Percentiles rank a stretch among this genome's conserved stretches.
Evolutionary conservation across 2,888 invertebrate genomes (phyloP).

Genomic region (Abrostola triplasia): DNA sequence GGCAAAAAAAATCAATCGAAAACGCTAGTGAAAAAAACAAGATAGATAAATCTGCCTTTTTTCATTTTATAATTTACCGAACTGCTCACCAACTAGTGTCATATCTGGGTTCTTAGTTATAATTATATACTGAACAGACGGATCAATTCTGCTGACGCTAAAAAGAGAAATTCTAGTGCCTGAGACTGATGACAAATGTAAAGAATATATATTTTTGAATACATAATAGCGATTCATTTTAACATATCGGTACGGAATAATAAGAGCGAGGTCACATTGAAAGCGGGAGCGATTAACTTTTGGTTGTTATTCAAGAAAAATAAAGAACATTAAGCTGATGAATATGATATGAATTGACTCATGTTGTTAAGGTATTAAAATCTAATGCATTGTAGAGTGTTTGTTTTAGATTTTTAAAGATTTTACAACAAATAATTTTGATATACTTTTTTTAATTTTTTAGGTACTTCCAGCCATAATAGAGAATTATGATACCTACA

Average conservation of each 20-base stretch:
- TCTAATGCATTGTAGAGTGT: no score
- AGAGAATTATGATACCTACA: no score
- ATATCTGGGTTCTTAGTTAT: no score
- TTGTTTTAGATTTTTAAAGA: no score
- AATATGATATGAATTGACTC: conserved; percentile 21
- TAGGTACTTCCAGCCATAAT: no score
- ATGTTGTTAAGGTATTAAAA: no score
- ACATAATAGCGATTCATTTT: conserved; percentile 32
- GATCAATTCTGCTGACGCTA: conserved; percentile 13
- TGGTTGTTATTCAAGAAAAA: conserved; percentile 1
- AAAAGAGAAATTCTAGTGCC: conserved; percentile 9
- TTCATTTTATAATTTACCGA: no score
- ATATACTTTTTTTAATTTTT: no score
- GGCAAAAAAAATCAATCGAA: background rate
- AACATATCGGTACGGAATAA: conserved; percentile 43
- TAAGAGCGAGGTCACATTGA: conserved; percentile 25
- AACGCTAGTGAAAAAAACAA: background rate
- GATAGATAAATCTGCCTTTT: no score
- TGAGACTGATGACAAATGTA: conserved; percentile 33
- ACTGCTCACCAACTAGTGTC: no score
- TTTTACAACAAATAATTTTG: no score
- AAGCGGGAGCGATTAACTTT: conserved; percentile 36
- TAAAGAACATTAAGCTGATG: conserved; percentile 2
- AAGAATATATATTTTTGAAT: conserved; percentile 26
- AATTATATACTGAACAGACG: background rate